These are phyloP conservation scores for Chesias legatella DNA, from an alignment of 2,888 invertebrate species.

Conservation along the genomic window DNA sequence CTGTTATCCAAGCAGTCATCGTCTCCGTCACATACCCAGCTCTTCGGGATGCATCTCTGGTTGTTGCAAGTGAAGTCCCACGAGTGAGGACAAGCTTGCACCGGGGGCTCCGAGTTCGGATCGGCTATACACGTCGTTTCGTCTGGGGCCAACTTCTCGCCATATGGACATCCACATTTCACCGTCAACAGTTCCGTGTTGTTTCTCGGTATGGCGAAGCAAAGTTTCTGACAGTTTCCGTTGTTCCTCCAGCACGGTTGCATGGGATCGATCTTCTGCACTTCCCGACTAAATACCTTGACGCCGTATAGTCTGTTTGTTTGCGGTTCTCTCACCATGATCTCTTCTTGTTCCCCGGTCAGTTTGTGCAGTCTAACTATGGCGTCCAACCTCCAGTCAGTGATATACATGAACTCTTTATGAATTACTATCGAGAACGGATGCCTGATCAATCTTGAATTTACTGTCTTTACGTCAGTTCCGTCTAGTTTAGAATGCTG, in stretches of 20 bases:
- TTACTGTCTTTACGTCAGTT: slow-evolving; percentile 93
- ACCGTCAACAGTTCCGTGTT: slow-evolving; percentile 78
- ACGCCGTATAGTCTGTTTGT: slow-evolving; percentile 95
- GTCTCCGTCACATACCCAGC: slow-evolving; percentile 98
- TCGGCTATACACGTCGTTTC: slow-evolving; percentile 87
- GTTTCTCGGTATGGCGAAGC: slow-evolving; percentile 92
- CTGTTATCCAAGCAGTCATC: slow-evolving; percentile 97
- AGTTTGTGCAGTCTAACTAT: slow-evolving; percentile 94
- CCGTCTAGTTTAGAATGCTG: slow-evolving; percentile 96
- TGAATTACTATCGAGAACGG: slow-evolving; percentile 96
- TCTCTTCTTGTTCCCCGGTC: slow-evolving; percentile 92
- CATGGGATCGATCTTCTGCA: slow-evolving; percentile 84
- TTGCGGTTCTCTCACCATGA: slow-evolving; percentile 92
- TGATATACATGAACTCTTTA: slow-evolving; percentile 95
- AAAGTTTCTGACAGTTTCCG: slow-evolving; percentile 96
- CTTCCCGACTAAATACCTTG: slow-evolving; percentile 89
- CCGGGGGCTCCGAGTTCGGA: slow-evolving; percentile 91
- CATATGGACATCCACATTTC: slow-evolving; percentile 95
- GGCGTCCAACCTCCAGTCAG: slow-evolving; percentile 97
- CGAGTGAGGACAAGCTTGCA: slow-evolving; percentile 92
- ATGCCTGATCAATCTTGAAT: slow-evolving; percentile 91
- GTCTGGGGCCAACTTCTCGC: slow-evolving; percentile 88
- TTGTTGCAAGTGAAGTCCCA: slow-evolving; percentile 98
- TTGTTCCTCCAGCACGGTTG: slow-evolving; percentile 93
- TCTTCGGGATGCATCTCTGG: slow-evolving; percentile 94